phyloP scores from a whole-genome alignment of 2,888 invertebrate genomes.

The Papilio demoleus region DNA sequence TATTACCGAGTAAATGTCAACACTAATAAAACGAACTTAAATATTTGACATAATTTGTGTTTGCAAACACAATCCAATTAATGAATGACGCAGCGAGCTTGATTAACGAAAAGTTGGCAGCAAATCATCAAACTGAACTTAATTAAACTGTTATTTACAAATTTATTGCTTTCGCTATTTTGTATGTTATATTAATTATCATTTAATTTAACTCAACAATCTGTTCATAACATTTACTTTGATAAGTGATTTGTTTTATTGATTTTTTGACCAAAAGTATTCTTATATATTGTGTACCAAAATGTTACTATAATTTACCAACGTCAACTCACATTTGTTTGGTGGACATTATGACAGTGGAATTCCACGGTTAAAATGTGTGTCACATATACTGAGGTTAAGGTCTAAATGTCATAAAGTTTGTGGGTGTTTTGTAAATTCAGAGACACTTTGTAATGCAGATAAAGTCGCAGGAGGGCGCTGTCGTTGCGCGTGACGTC shows the following conservation, averaged over 20 bases:
- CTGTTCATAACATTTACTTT: too few species aligned
- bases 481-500: conserved; percentile 5
- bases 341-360: too few species aligned
- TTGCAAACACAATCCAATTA: conserved; percentile 16
- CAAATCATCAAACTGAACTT: conserved; percentile 2
- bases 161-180: background rate
- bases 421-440: background rate
- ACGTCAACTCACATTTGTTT: too few species aligned
- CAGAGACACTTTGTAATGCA: background rate
- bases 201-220: background rate
- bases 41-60: conserved; percentile 17
- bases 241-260: too few species aligned
- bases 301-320: too few species aligned
- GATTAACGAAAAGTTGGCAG: conserved; percentile 6
- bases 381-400: background rate
- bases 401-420: background rate
- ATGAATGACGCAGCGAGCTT: conserved; percentile 11
- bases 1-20: background rate
- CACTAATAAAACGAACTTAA: conserved; percentile 1
- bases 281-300: background rate
- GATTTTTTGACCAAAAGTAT: too few species aligned
- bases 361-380: too few species aligned
- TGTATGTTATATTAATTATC: background rate
- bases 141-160: conserved; percentile 1
- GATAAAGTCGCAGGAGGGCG: background rate